Base-by-base conservation (phyloP, 2,888 invertebrate species). In the Dicycla oo region DNA sequence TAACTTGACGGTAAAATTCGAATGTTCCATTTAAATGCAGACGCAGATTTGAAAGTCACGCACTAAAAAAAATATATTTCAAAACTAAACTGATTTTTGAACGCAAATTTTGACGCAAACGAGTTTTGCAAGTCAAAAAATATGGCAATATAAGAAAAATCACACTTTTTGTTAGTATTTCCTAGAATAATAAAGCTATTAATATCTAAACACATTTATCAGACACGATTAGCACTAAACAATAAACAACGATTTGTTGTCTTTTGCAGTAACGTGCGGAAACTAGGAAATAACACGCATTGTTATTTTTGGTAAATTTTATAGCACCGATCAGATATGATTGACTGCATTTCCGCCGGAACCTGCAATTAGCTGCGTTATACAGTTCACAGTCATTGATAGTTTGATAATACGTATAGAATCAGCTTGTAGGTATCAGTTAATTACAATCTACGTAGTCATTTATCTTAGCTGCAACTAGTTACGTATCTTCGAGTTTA, bases 361-460 rank as follows among this genome's bases (percentile, higher is more conserved):
- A 23, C 34, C 18, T 56, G 30, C 40, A 53, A 69, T 82, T 64
- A 78, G 23, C 30, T 45, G 30, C 40, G 20, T 15, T 62, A 47
- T 34, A 26, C 15, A 58, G 30, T 53, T 23, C 13, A 40, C 13
- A 61, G 53, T 68, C 65, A 71, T 66, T 49, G 43, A 60, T 53
- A 49, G 26, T 47, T 58, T 53, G 23, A 47, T 71, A 69, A 40
- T 20, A 51, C 20, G n/a, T n/a, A n/a, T n/a, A 58, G 60, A 68
- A 56, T 57, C 40, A 30, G 18, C 47, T 49, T 56, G 30, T 51
- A 60, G 3, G 3, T 43, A 56, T 65, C 51, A 60, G 58, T 60
- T 73, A 82, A 78, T 73, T 61, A 56, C 23, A 30, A 73, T 82
- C 65, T 76, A 34, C 23, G 38, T 23, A 40, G 47, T 66, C 45